Evolutionary conservation across 37 sponge, comb jelly and placozoan species (phyloP).

Genomic region (Hexactinellida sp.): DNA sequence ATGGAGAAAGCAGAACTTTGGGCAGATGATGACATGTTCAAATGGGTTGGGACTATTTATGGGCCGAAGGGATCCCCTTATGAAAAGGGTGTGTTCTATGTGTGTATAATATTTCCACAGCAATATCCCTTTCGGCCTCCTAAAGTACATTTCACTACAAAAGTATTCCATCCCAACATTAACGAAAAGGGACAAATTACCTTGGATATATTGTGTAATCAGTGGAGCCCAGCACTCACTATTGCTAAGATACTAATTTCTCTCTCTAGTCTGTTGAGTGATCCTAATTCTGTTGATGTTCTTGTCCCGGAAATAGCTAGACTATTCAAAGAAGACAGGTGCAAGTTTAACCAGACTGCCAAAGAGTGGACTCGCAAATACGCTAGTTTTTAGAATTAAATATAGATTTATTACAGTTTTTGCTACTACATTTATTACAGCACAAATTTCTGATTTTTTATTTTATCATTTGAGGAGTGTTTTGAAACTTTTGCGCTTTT

Average conservation of each 20-base stretch:
- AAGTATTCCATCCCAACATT: not conserved
- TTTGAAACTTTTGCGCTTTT: too few relatives aligned
- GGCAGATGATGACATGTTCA: not conserved
- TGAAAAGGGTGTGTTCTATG: not conserved
- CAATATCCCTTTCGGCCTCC: not conserved
- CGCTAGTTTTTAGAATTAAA: not conserved
- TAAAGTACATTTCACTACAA: not conserved
- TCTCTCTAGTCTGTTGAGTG: not conserved
- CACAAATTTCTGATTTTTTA: not conserved
- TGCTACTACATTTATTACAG: not conserved
- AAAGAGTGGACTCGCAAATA: not conserved
- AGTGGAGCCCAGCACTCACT: not conserved
- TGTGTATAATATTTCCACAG: not conserved
- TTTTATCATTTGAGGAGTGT: too few relatives aligned
- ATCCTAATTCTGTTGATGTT: not conserved
- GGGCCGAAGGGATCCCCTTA: not conserved
- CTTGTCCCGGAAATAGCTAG: not conserved
- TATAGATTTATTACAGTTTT: not conserved
- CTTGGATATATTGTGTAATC: not conserved
- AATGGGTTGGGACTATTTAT: not conserved
- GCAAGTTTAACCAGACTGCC: not conserved
- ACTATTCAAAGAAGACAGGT: not conserved
- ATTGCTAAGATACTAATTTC: not conserved
- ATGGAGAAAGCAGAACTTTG: not conserved
- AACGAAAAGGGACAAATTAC: not conserved